A percentile compares a stretch with the other conserved stretches of the same genome.
Conservation (phyloP, 2,888 invertebrate genomes). For the Portevinia maculata region DNA sequence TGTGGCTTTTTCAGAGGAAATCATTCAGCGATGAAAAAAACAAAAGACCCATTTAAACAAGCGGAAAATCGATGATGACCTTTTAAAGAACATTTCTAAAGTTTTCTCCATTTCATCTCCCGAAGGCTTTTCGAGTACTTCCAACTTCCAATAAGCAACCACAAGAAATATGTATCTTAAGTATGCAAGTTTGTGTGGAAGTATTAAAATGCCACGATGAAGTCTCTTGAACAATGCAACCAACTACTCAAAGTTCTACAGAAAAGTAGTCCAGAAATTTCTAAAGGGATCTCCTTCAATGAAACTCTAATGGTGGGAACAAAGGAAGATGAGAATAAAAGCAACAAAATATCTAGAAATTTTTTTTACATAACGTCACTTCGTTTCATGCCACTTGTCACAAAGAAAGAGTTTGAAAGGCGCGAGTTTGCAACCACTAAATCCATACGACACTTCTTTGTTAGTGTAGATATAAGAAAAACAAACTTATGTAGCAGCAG, state of each 20-base stretch:
- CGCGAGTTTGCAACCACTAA: slow-evolving; percentile 25
- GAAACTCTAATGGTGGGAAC: background rate
- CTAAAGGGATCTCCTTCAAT: slow-evolving; percentile 9
- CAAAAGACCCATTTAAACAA: background rate
- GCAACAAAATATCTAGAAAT: slow-evolving; percentile 7
- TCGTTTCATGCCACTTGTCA: slow-evolving; percentile 52
- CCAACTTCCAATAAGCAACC: slow-evolving; percentile 18
- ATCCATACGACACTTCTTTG: slow-evolving; percentile 35
- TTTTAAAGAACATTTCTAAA: background rate
- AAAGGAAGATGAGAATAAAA: background rate
- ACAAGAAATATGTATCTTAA: slow-evolving; percentile 29
- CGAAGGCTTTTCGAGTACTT: background rate
- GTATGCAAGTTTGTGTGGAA: too few relatives aligned
- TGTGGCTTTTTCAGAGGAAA: too few relatives aligned
- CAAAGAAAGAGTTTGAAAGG: slow-evolving; percentile 38
- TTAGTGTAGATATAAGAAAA: slow-evolving; percentile 16
- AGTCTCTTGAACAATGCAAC: slow-evolving; percentile 30
- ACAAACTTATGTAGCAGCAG: slow-evolving; percentile 34
- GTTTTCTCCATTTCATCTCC: background rate
- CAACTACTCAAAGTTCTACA: slow-evolving; percentile 4
- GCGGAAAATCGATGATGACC: slow-evolving; percentile 1
- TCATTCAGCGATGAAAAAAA: background rate
- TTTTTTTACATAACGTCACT: slow-evolving; percentile 36
- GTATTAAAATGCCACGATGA: slow-evolving; percentile 20
- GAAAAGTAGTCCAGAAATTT: slow-evolving; percentile 20